Evolutionary conservation across 2,888 invertebrate genomes (phyloP).

Genomic region (Tipula lateralis): DNA sequence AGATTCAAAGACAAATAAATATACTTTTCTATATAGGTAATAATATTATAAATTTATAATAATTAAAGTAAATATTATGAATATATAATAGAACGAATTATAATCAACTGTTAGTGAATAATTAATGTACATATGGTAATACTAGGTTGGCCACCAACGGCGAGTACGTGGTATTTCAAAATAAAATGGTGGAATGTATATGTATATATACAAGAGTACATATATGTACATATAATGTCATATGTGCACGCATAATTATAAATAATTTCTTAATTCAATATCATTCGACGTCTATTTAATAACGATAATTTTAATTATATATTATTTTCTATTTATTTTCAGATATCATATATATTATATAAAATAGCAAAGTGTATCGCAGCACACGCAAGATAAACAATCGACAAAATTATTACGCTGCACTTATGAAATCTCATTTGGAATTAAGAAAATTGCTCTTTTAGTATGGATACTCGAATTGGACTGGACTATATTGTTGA

Average conservation of each 20-base stretch:
- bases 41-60: background rate
- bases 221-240: background rate
- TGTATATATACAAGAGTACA: no score
- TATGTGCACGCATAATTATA: background rate
- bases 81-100: no score
- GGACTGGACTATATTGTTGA: constrained; percentile 93
- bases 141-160: background rate
- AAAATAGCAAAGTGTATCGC: background rate
- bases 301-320: background rate
- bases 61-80: background rate
- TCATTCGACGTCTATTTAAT: background rate
- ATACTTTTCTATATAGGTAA: background rate
- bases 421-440: constrained; percentile 2
- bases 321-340: background rate
- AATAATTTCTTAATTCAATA: background rate
- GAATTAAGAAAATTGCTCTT: background rate
- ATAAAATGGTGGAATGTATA: no score
- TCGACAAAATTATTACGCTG: background rate
- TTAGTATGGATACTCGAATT: constrained; percentile 80
- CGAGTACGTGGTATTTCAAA: background rate
- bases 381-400: background rate
- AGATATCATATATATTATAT: background rate
- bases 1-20: background rate
- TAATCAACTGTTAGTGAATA: background rate
- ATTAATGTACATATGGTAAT: background rate